Conservation (phyloP, 2,888 invertebrate species). For the Andrena fulva region DNA sequence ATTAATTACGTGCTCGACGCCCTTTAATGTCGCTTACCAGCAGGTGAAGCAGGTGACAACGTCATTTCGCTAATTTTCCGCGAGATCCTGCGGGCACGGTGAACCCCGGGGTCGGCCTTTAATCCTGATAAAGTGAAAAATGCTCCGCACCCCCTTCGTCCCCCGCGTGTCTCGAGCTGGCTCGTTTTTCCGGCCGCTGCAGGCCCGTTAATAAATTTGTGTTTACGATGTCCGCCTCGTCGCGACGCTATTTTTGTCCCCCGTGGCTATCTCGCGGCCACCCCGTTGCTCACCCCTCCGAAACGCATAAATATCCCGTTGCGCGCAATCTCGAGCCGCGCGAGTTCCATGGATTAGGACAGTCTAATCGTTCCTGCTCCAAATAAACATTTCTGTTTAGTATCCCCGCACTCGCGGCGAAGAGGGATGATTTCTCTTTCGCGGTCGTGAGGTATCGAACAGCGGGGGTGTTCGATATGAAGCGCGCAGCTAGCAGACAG, state of each 20-base stretch:
- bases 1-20: constrained; percentile 42
- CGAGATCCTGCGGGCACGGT: constrained; percentile 12
- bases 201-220: constrained; percentile 80
- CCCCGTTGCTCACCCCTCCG: constrained; percentile 21
- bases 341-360: constrained; percentile 27
- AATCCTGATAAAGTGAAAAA: constrained; percentile 75
- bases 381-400: constrained; percentile 2
- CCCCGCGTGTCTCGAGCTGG: constrained; percentile 6
- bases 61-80: constrained; percentile 58
- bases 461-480: background rate
- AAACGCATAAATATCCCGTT: constrained; percentile 63
- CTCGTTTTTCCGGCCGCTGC: constrained; percentile 59
- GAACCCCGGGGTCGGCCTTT: constrained; percentile 57
- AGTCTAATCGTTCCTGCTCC: constrained; percentile 38
- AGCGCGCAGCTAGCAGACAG: background rate
- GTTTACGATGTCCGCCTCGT: constrained; percentile 75
- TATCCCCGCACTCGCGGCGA: background rate
- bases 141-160: background rate
- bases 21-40: constrained; percentile 27
- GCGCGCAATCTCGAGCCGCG: constrained; percentile 37
- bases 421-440: background rate
- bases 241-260: constrained; percentile 64
- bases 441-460: background rate
- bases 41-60: constrained; percentile 13
- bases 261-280: constrained; percentile 28